Evolutionary conservation across 2,888 invertebrate species (phyloP), one percentile per base, ranked within the genome.

Genomic region (Helobdella robusta): DNA sequence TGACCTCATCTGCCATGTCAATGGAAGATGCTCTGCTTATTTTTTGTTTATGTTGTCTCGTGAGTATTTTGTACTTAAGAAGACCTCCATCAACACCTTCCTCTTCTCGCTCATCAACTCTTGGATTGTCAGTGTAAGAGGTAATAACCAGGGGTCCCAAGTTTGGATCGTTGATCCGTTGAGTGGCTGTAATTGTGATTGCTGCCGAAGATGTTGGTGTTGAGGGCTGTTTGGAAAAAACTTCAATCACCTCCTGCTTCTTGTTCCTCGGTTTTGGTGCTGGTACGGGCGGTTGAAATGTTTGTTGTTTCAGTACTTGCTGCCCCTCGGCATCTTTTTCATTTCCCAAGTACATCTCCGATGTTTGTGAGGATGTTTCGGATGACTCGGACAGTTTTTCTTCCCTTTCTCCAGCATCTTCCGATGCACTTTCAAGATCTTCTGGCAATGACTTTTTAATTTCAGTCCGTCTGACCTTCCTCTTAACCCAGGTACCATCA

Each of bases 401-500:
- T 44, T 40, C 25, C 8, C 35, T 32, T 4, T n/a, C n/a, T 25
- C 20, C 20, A 23, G 44, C 2, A 23, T 15, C n/a, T 20, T 44
- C 28, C 25, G 8, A 1, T 15, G 23, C 40, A 5, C 36, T 32
- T 44, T 60, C 60, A 15, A 40, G 18, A 11, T 60, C 44, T 4
- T 35, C 40, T n/a, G n/a, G n/a, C n/a, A n/a, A n/a, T 5, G 60
- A 44, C n/a, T 23, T 40, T 30, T n/a, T 62, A 11, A 62, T 62
- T n/a, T 62, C 62, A 18, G 62, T 62, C 18, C 50, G 8, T 28
- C 46, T 62, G n/a, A 62, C 32, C n/a, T 62, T 62, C 28, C 46
- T 62, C 23, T 35, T 62, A 8, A 62, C 46, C 62, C 62, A 62
- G 8, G 62, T 62, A 15, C 62, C 62, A 28, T 62, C 62, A n/a